Evolutionary conservation across 2,113 vertebrate genomes (phyloP), one percentile per base, ranked within the genome.

Genomic region (Xerus inauris): DNA sequence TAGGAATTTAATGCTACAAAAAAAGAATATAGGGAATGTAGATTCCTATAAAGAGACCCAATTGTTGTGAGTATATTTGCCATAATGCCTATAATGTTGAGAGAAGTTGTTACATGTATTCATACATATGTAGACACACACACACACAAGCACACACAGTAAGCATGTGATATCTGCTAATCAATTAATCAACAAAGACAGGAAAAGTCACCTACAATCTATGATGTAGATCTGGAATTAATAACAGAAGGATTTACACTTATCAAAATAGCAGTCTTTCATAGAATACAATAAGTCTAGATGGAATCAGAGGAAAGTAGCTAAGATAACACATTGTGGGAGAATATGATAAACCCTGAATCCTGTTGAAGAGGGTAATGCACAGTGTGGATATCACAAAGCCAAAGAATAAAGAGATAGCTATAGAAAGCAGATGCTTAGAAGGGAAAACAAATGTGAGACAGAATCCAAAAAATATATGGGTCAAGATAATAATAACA

Each of bases 361-460:
- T 93, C 88, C 54, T 51, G 0, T 85, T 69, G 54, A 75, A 83
- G 54, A 96, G 69, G 71, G 67, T 71, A 80, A 87, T 26, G 65
- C 65, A 71, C 9, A 81, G 30, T 32, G 13, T 96, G 77, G 28
- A 71, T 89, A 96, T 96, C 95, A 97, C 96, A 95, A 97, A 90
- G 49, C 93, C 94, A 97, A 96, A 98, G 94, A 98, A 98, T 87
- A 86, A 98, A 97, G 95, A 96, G 95, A 67, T 0, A 95, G 95
- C 96, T 97, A 98, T 97, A 97, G 94, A 97, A 97, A 93, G 49
- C 91, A 97, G 97, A 97, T 96, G 96, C 30, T 69, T 97, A 24
- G 73, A 88, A 47, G 69, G 94, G 82, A 98, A 83, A 97, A 87
- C 87, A 98, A 97, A 20, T 72, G 38, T 94, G 49, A 96, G 96